A percentile compares a stretch with the other conserved stretches of the same genome.
Evolutionary conservation across 2,888 invertebrate species (phyloP).

Genomic region (Brenthis daphne): DNA sequence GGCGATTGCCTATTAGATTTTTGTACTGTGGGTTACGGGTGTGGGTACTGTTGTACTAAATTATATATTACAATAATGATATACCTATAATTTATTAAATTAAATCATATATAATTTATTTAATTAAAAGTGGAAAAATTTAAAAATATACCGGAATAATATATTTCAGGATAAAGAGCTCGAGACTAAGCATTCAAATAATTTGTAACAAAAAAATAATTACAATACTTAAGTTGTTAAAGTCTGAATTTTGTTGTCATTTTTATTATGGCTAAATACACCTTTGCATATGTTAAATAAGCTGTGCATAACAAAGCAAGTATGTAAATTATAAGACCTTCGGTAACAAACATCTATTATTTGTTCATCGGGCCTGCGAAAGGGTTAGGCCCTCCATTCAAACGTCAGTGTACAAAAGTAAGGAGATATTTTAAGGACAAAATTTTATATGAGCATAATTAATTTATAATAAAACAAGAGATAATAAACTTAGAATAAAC

Average conservation of each 20-base stretch:
- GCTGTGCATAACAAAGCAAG: not conserved
- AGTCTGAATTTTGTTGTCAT: not conserved
- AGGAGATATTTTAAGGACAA: not conserved
- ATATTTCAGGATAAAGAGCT: too few species aligned
- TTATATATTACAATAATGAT: too few species aligned
- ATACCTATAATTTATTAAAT: too few species aligned
- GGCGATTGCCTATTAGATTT: too few species aligned
- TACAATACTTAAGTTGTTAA: not conserved
- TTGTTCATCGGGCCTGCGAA: not conserved
- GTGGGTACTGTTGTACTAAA: too few species aligned
- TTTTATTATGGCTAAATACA: not conserved
- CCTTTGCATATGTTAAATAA: not conserved
- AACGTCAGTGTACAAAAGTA: slow-evolving; percentile 21
- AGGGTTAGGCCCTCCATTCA: slow-evolving; percentile 25
- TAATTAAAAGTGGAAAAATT: too few species aligned
- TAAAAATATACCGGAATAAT: too few species aligned
- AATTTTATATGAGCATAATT: not conserved
- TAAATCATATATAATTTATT: too few species aligned
- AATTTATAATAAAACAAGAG: not conserved
- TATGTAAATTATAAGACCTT: slow-evolving; percentile 12
- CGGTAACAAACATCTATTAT: slow-evolving; percentile 3
- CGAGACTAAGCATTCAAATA: too few species aligned
- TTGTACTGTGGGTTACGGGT: too few species aligned
- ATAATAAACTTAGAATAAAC: too few species aligned
- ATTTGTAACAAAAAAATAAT: not conserved